These are phyloP conservation scores for Pseudomugil tenellus DNA, from an alignment of 2,797 vertebrate genomes.

Conservation along the genomic window DNA sequence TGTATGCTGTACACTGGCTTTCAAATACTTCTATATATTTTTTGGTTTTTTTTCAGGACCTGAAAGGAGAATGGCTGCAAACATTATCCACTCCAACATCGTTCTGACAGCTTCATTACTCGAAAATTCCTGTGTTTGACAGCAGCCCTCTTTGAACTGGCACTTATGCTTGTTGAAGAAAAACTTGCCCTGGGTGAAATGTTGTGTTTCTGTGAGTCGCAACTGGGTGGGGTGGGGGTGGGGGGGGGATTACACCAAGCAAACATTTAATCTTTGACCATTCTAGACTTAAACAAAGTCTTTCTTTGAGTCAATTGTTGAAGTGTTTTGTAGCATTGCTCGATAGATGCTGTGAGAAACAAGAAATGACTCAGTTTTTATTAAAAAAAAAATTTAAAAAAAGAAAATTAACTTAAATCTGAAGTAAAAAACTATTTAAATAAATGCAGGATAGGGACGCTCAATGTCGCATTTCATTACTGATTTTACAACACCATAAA, in stretches of 20 bases:
- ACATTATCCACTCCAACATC: conserved; percentile 57
- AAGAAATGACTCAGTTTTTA: conserved; percentile 20
- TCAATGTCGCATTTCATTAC: too few species aligned
- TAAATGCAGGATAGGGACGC: neutral
- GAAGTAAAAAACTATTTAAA: neutral
- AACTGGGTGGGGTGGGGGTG: conserved; percentile 38
- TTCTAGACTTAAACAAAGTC: conserved; percentile 40
- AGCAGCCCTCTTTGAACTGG: conserved; percentile 36
- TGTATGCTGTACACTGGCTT: conserved; percentile 36
- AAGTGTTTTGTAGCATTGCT: conserved; percentile 43
- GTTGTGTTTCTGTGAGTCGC: conserved; percentile 55
- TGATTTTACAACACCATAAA: neutral
- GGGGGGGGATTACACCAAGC: conserved; percentile 53
- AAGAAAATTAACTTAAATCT: too few species aligned
- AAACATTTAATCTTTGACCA: conserved; percentile 54
- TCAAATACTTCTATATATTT: conserved; percentile 21
- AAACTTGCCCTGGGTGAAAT: conserved; percentile 48
- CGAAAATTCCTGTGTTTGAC: conserved; percentile 49
- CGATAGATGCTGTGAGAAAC: conserved; percentile 12
- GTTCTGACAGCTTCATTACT: conserved; percentile 68
- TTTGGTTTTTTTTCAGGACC: conserved; percentile 11
- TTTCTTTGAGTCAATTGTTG: conserved; percentile 47
- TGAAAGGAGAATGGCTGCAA: conserved; percentile 35
- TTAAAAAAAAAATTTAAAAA: neutral
- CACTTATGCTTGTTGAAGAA: conserved; percentile 51